These are phyloP conservation scores for Ridgeia piscesae DNA, from an alignment of 1,140 invertebrate genomes.

Conservation along the genomic window DNA sequence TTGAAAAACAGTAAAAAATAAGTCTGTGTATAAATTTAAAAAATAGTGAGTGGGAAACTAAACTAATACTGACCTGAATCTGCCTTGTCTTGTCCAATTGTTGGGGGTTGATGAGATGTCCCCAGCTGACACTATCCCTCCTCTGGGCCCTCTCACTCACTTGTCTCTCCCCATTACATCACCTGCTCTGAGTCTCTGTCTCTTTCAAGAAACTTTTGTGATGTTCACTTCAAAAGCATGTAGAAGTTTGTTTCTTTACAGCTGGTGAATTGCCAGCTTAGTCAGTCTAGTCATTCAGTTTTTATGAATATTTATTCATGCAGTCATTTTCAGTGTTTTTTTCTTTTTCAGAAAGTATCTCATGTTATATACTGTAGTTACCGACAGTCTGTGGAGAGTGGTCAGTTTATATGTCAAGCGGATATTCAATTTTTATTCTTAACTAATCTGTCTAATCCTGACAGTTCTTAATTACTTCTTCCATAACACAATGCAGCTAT, in stretches of 20 bases:
- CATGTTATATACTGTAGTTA: neutral
- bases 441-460: neutral
- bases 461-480: neutral
- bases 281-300: neutral
- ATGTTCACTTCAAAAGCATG: neutral
- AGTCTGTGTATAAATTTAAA: too few relatives aligned
- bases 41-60: too few relatives aligned
- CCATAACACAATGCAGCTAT: neutral
- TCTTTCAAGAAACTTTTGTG: conserved; percentile 1
- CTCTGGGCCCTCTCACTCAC: neutral
- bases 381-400: neutral
- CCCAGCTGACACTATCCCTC: neutral
- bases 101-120: neutral
- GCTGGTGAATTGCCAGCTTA: neutral
- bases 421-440: neutral
- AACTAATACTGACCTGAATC: too few relatives aligned
- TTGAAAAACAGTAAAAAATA: too few relatives aligned
- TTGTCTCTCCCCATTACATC: neutral
- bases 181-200: neutral
- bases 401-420: neutral
- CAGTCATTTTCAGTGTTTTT: neutral
- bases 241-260: neutral
- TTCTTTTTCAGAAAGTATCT: too few relatives aligned
- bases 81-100: neutral
- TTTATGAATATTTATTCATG: neutral